phyloP scores from a whole-genome alignment of 2,888 invertebrate genomes.

The Isoperla grammatica region DNA sequence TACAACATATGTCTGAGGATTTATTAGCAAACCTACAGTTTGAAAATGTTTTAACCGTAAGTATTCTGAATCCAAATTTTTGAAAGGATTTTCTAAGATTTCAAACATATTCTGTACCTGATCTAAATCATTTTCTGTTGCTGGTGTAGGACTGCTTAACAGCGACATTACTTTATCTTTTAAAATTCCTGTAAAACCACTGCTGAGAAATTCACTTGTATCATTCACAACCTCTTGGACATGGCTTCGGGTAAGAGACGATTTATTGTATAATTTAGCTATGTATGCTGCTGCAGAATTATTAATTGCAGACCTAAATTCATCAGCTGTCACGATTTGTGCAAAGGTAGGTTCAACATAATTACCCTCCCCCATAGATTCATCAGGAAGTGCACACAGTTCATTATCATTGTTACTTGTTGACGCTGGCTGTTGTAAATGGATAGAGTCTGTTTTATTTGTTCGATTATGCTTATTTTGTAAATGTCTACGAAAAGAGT shows the following conservation, averaged over 20 bases:
- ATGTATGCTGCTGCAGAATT: neutral
- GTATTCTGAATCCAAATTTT: conserved; percentile 27
- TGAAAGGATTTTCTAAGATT: conserved; percentile 8
- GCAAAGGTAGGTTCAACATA: neutral
- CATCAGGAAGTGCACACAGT: neutral
- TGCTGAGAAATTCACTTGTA: conserved; percentile 11
- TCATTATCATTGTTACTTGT: neutral
- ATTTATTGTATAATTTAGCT: conserved; percentile 18
- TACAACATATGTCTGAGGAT: conserved; percentile 21
- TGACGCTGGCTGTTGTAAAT: too few relatives aligned
- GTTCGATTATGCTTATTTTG: too few relatives aligned
- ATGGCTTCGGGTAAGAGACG: conserved; percentile 20
- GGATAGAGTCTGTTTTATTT: too few relatives aligned
- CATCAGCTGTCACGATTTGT: neutral
- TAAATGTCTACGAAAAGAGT: conserved; percentile 3
- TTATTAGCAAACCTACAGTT: conserved; percentile 23
- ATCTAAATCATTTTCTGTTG: neutral
- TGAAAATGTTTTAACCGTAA: conserved; percentile 26
- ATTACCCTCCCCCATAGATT: neutral
- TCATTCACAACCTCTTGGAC: conserved; percentile 19
- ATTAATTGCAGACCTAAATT: neutral
- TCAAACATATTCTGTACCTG: neutral
- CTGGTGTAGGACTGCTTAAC: neutral
- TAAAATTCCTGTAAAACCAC: conserved; percentile 8
- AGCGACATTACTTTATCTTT: neutral